A percentile compares a stretch with the other conserved stretches of the same genome.
phyloP scores from a whole-genome alignment of 2,888 invertebrate species.

The Acronicta alni region DNA sequence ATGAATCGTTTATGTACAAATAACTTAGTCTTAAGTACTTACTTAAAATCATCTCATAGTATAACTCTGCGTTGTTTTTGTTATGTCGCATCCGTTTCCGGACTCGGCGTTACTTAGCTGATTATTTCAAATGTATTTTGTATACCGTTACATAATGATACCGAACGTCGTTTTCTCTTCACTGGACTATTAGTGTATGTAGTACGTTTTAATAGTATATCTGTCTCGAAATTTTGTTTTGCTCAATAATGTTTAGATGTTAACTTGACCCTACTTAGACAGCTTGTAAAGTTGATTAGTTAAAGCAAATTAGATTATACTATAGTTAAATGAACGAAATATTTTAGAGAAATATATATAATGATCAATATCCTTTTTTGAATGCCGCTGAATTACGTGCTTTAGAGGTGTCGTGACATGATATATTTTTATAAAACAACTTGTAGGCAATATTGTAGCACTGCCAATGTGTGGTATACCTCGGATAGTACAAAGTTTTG shows the following conservation, averaged over 20 bases:
- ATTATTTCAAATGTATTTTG: constrained; percentile 50
- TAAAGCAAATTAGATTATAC: constrained; percentile 42
- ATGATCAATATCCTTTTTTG: constrained; percentile 19
- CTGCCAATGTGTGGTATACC: constrained; percentile 28
- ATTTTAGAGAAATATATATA: constrained; percentile 51
- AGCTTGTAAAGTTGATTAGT: constrained; percentile 46
- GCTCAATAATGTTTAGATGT: constrained; percentile 57
- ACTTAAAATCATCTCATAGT: constrained; percentile 56
- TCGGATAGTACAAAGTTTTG: constrained; percentile 33
- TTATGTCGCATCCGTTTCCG: constrained; percentile 41
- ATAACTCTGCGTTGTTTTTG: constrained; percentile 52
- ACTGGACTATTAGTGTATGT: constrained; percentile 53
- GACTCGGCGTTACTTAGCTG: constrained; percentile 42
- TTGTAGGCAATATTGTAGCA: constrained; percentile 38
- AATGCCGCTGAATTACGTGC: constrained; percentile 38
- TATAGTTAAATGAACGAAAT: constrained; percentile 50
- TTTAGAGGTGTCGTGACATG: constrained; percentile 30
- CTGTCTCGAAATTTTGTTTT: constrained; percentile 55
- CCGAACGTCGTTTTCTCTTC: constrained; percentile 64
- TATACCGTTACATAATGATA: constrained; percentile 44
- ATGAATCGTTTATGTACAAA: constrained; percentile 62
- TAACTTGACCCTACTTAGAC: constrained; percentile 27
- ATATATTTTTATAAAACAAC: constrained; percentile 46
- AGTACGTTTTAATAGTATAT: constrained; percentile 39
- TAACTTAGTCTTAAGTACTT: constrained; percentile 60